A percentile compares a stretch with the other conserved stretches of the same genome.
phyloP scores from a whole-genome alignment of 2,113 vertebrate genomes.

The Stegostoma tigrinum region DNA sequence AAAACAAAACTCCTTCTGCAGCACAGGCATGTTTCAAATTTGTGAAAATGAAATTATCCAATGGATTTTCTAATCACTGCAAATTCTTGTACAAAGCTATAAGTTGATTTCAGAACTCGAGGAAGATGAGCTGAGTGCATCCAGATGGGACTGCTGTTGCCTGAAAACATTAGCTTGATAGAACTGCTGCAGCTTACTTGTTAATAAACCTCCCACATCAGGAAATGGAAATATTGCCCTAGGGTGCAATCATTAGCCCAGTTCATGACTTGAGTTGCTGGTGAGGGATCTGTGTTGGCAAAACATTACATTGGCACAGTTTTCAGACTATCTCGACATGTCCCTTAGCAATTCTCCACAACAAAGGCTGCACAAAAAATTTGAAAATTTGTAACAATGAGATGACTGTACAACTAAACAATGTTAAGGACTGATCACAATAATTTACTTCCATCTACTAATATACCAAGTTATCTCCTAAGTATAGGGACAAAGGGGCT shows the following conservation, averaged over 20 bases:
- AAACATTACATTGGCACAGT: background rate
- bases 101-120: slow-evolving; percentile 16
- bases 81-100: slow-evolving; percentile 19
- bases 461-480: background rate
- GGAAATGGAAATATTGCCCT: slow-evolving; percentile 17
- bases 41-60: slow-evolving; percentile 7
- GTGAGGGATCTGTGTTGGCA: slow-evolving; percentile 8
- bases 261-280: background rate
- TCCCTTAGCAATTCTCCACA: background rate
- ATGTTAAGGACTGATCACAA: background rate
- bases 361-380: background rate
- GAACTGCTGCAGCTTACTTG: slow-evolving; percentile 7
- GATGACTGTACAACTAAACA: background rate
- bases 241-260: slow-evolving; percentile 20
- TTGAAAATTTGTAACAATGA: background rate
- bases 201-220: slow-evolving; percentile 26
- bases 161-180: background rate
- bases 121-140: slow-evolving; percentile 9
- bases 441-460: background rate
- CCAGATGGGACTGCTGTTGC: slow-evolving; percentile 6
- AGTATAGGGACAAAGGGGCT: background rate
- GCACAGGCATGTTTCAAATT: background rate
- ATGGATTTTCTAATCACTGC: background rate
- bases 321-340: background rate
- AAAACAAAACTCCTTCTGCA: background rate